Conservation (phyloP, 2,888 invertebrate species). For the Ypsolopha sequella region DNA sequence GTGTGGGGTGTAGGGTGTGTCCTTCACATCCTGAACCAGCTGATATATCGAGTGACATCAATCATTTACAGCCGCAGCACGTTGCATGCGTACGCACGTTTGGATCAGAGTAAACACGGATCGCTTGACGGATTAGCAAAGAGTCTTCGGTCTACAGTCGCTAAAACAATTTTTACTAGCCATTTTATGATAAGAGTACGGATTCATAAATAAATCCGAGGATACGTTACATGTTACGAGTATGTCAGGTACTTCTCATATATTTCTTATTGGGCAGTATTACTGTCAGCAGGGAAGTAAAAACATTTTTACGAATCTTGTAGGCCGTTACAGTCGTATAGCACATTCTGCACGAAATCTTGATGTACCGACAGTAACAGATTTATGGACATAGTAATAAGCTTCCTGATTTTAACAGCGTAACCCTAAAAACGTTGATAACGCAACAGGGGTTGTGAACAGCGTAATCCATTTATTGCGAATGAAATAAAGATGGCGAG, state of each 20-base stretch:
- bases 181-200: too few relatives aligned
- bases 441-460: conserved; percentile 46
- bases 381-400: conserved; percentile 4
- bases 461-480: conserved; percentile 60
- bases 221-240: too few relatives aligned
- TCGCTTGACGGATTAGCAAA: conserved; percentile 21
- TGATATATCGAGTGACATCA: conserved; percentile 40
- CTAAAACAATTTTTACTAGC: too few relatives aligned
- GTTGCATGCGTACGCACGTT: conserved; percentile 38
- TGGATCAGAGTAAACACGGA: conserved; percentile 19
- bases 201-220: too few relatives aligned
- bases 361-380: conserved; percentile 1
- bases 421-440: conserved; percentile 33
- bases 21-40: conserved; percentile 16
- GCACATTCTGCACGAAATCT: not conserved
- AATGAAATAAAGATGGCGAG: conserved; percentile 63
- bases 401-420: conserved; percentile 1
- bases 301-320: not conserved
- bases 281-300: not conserved
- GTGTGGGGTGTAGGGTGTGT: conserved; percentile 9
- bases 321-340: not conserved
- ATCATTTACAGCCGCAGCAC: conserved; percentile 29
- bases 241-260: too few relatives aligned
- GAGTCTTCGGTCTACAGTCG: too few relatives aligned
- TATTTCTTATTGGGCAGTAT: too few relatives aligned